Evolutionary conservation across 2,888 invertebrate species (phyloP), one percentile per base, ranked within the genome.

Genomic region (Caenorhabditis drosophilae): DNA sequence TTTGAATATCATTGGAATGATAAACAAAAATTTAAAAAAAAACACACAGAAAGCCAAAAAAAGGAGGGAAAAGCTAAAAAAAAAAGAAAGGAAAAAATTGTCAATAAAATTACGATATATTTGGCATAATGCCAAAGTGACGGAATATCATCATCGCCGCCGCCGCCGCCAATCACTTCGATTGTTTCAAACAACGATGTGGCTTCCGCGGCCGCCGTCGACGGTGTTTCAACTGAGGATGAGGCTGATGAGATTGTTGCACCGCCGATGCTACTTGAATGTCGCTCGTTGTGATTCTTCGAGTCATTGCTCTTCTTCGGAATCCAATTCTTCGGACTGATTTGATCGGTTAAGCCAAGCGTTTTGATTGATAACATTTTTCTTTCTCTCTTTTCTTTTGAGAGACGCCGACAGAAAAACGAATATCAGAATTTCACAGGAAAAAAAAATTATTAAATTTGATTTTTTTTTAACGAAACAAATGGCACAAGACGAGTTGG

Each of bases 121-220:
- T 75, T 75, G 73, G 75, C 75, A 46, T 58, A 75, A 46, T 75
- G 75, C 75, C 75, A 75, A 49, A 55, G n/a, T n/a, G n/a, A 48
- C 44, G 71, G 41, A 67, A 73, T 70, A 67, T 73, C 45, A 46
- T 63, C 53, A 48, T 61, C 50, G 34, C n/a, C n/a, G n/a, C n/a
- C 35, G 4, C 7, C 23, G 25, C 25, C 22, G 48, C 40, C 36
- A 38, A 44, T 44, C 2, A 26, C 41, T 49, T 56, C 62, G 26
- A 62, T 62, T 31, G 63, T 54, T 2, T 25, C 44, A 25, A 47
- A 16, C 11, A 27, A 16, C 27, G 42, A n/a, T 18, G 38, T 16
- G 20, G 50, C 48, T n/a, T 35, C 20, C 1, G 51, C 26, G 25
- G 38, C 46, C 16, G 47, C 34, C 16, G 54, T 34, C 15, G 40